phyloP scores from a whole-genome alignment of 2,113 vertebrate genomes.

The Tursiops truncatus region DNA sequence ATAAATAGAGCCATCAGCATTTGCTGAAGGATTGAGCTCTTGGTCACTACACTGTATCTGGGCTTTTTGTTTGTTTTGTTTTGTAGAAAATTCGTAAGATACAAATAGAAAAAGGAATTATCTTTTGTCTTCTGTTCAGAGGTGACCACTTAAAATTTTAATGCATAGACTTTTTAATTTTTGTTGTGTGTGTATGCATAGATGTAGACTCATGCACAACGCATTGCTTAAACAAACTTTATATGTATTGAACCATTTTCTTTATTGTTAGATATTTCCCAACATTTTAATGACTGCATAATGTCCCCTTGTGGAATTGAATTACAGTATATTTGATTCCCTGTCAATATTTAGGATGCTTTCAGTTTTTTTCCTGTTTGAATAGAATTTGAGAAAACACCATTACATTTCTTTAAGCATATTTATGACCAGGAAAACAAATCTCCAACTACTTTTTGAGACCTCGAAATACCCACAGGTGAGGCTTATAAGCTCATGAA shows the following conservation, averaged over 20 bases:
- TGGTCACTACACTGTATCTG: neutral
- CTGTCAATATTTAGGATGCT: slow-evolving; percentile 1
- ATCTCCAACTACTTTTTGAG: neutral
- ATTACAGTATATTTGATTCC: slow-evolving; percentile 19
- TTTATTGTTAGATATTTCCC: neutral
- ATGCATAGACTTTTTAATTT: neutral
- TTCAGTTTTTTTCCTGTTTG: neutral
- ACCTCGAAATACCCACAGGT: neutral
- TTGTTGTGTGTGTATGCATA: neutral
- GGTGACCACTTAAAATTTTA: slow-evolving; percentile 23
- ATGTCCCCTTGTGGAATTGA: neutral
- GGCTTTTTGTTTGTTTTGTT: neutral
- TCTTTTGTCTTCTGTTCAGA: slow-evolving; percentile 35
- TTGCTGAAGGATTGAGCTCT: neutral
- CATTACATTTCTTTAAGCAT: slow-evolving; percentile 9
- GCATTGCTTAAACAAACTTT: neutral
- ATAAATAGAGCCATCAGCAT: neutral
- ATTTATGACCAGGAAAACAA: slow-evolving; percentile 11
- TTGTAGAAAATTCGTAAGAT: slow-evolving; percentile 38
- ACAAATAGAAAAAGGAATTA: slow-evolving; percentile 32
- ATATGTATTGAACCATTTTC: neutral
- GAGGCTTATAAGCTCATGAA: neutral
- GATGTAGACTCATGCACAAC: neutral
- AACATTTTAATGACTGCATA: neutral
- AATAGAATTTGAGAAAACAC: neutral